Evolutionary conservation across 1,140 invertebrate genomes (phyloP).

Genomic region (Drosophila arizonae): DNA sequence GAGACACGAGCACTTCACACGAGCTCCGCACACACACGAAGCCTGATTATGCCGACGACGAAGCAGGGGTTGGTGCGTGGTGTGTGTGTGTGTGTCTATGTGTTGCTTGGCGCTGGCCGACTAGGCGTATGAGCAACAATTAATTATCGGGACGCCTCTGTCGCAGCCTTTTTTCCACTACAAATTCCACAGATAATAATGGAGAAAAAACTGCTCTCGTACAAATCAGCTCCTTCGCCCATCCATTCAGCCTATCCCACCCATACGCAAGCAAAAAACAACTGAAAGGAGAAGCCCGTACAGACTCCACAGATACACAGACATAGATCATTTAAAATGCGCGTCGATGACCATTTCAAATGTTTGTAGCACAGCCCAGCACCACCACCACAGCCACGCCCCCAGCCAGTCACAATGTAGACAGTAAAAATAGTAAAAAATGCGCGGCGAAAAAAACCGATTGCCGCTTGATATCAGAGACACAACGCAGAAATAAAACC

Average conservation of each 20-base stretch:
- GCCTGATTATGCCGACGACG: slow-evolving; percentile 64
- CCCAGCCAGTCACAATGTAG: slow-evolving; percentile 48
- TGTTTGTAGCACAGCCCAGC: slow-evolving; percentile 44
- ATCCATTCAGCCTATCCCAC: slow-evolving; percentile 11
- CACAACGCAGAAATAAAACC: slow-evolving; percentile 71
- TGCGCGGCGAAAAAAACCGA: slow-evolving; percentile 49
- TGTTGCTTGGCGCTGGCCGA: slow-evolving; percentile 21
- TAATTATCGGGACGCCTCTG: slow-evolving; percentile 74
- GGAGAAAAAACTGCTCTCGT: slow-evolving; percentile 20
- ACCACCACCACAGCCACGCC: slow-evolving; percentile 24
- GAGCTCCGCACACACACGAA: slow-evolving; percentile 52
- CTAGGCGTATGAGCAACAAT: slow-evolving; percentile 71
- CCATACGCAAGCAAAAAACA: slow-evolving; percentile 35
- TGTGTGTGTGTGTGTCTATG: slow-evolving; percentile 8
- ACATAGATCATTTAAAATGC: slow-evolving; percentile 81
- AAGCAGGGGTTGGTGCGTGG: slow-evolving; percentile 10
- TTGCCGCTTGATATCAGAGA: slow-evolving; percentile 77
- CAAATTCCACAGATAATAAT: slow-evolving; percentile 58
- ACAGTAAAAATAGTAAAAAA: slow-evolving; percentile 75
- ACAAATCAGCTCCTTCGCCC: neutral
- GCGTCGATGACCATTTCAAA: slow-evolving; percentile 79
- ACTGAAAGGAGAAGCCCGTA: neutral
- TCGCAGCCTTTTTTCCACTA: slow-evolving; percentile 56
- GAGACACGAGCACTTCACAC: slow-evolving; percentile 45
- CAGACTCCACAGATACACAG: slow-evolving; percentile 10